Conservation (phyloP, 2,888 invertebrate genomes). For the Drosophila nr. fundita region DNA sequence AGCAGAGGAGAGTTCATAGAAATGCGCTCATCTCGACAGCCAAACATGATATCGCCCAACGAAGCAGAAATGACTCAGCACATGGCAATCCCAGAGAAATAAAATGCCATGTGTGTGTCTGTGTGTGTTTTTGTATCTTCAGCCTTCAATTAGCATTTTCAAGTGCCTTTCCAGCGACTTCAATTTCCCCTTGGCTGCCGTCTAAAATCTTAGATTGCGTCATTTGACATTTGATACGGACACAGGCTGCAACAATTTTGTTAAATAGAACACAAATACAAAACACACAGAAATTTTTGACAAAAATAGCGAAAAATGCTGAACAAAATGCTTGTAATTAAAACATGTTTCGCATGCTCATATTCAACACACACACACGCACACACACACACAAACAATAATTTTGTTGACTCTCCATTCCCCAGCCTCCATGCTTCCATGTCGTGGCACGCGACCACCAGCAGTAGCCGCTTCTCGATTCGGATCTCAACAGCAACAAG, state of each 20-base stretch:
- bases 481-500: constrained; percentile 4
- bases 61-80: constrained; percentile 46
- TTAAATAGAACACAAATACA: constrained; percentile 5
- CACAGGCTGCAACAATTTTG: constrained; percentile 55
- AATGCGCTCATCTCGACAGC: constrained; percentile 30
- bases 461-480: constrained; percentile 39
- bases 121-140: constrained; percentile 25
- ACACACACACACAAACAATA: background rate
- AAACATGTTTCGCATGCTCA: constrained; percentile 70
- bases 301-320: constrained; percentile 62
- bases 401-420: constrained; percentile 5
- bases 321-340: constrained; percentile 64
- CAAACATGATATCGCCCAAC: constrained; percentile 40
- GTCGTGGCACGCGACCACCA: constrained; percentile 70
- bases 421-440: background rate
- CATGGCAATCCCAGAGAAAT: constrained; percentile 49
- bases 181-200: constrained; percentile 1
- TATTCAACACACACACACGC: constrained; percentile 38
- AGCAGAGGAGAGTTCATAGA: constrained; percentile 24
- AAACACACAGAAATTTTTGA: constrained; percentile 44
- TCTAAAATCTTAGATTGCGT: constrained; percentile 48
- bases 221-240: constrained; percentile 60
- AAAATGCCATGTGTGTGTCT: background rate
- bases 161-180: constrained; percentile 42
- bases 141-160: constrained; percentile 75